Evolutionary conservation across 1,140 invertebrate genomes (phyloP), one percentile per base, ranked within the genome.

Genomic region (Lasioglossum baleicum): DNA sequence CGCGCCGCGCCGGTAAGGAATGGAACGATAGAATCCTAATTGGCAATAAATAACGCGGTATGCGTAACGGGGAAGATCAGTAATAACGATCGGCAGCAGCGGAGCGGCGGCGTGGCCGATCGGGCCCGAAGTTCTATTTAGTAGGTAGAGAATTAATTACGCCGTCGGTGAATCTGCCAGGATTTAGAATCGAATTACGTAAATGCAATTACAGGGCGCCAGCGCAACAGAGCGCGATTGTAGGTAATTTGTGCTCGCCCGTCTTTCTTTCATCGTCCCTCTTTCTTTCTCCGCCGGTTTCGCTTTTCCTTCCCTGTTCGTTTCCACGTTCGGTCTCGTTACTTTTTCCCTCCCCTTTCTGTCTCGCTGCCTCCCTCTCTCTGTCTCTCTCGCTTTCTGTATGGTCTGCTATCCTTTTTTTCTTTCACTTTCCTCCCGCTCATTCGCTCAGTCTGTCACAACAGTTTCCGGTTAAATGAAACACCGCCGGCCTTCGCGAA

Each of bases 161-260:
- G 56, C 64, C 75, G 82, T 40, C 79, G 65, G 80, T 71, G 83
- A 84, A 85, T 85, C 82, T 80, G 58, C 83, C 73, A 69, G 82
- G 76, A 84, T 84, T 84, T 84, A 71, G 82, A 81, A 83, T 76
- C 83, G 73, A 84, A 85, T 85, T 85, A 85, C 83, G 82, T 77
- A 84, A 85, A 81, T 70, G 83, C 78, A 80, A 85, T 84, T 75
- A 72, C 69, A 64, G 70, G 75, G 10, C 48, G 58, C 6, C 26
- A 20, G 68, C 31, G 63, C 51, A 56, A 69, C 60, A 3, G 66
- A 74, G 26, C 63, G 73, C 68, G 64, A 75, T 60, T 69, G 44
- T 56, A 70, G 61, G 61, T 73, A 79, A 79, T 79, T 79, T 66
- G 76, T 79, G 63, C 70, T 22, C 69, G 76, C 11, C 20, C 26